A percentile compares a stretch with the other conserved stretches of the same genome.
phyloP scores from a whole-genome alignment of 1,140 invertebrate species.

The Drosophila ironensis region DNA sequence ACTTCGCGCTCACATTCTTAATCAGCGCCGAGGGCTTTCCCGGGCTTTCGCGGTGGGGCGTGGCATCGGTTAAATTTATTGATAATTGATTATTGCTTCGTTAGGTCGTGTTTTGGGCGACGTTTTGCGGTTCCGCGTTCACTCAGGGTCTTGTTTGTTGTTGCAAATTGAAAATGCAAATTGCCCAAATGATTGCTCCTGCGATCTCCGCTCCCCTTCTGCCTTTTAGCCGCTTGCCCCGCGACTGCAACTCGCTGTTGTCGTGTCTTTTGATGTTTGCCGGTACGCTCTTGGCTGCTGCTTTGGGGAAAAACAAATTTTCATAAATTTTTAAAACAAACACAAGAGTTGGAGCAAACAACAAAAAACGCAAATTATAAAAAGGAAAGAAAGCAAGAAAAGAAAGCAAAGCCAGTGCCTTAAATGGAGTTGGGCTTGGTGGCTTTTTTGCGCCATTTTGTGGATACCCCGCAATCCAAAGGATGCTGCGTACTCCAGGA shows the following conservation, averaged over 20 bases:
- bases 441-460: constrained; percentile 66
- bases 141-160: constrained; percentile 59
- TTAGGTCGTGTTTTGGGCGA: constrained; percentile 60
- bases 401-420: constrained; percentile 30
- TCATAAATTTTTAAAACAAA: constrained; percentile 80
- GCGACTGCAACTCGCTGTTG: constrained; percentile 40
- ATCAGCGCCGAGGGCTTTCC: constrained; percentile 52
- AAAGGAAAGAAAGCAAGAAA: constrained; percentile 15
- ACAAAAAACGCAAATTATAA: too few relatives aligned
- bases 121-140: constrained; percentile 35
- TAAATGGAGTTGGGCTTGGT: constrained; percentile 4
- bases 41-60: not conserved
- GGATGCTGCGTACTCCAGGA: too few relatives aligned
- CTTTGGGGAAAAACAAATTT: constrained; percentile 77
- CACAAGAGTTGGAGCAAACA: constrained; percentile 44
- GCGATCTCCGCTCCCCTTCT: constrained; percentile 26
- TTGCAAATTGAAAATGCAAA: constrained; percentile 80
- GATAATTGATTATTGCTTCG: constrained; percentile 81
- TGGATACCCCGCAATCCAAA: constrained; percentile 15
- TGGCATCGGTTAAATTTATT: constrained; percentile 65
- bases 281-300: constrained; percentile 25
- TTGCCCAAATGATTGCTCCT: constrained; percentile 61
- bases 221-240: not conserved
- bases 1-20: constrained; percentile 46
- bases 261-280: constrained; percentile 66